Evolutionary conservation across 2,888 invertebrate genomes (phyloP).

Genomic region (Eristalis intricaria): DNA sequence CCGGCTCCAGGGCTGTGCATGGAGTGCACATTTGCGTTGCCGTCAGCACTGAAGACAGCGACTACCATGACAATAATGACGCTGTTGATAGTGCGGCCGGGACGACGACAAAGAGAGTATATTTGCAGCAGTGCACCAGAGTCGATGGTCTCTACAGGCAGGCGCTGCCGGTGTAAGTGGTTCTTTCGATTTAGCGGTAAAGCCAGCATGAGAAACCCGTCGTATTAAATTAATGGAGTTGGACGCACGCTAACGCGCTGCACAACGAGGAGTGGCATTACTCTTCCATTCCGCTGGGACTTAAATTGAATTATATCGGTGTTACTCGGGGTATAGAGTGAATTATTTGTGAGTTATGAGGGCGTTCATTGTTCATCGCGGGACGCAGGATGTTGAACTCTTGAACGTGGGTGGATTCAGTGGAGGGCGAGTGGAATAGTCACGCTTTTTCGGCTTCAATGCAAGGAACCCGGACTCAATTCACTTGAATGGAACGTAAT

Average conservation of each 20-base stretch:
- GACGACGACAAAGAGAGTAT: not conserved
- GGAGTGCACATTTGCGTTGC: not conserved
- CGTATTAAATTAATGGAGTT: slow-evolving; percentile 15
- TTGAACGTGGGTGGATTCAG: too few relatives aligned
- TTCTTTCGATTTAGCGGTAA: slow-evolving; percentile 23
- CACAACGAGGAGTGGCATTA: slow-evolving; percentile 19
- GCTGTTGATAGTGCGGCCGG: not conserved
- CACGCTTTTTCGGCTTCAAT: too few relatives aligned
- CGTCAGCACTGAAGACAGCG: slow-evolving; percentile 10
- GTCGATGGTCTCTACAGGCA: not conserved
- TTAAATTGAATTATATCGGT: slow-evolving; percentile 41
- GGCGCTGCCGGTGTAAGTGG: slow-evolving; percentile 11
- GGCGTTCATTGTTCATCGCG: too few relatives aligned
- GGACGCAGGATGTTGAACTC: too few relatives aligned
- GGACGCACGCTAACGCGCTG: slow-evolving; percentile 37
- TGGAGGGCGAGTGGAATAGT: too few relatives aligned
- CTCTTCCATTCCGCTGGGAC: not conserved
- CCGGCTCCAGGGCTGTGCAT: slow-evolving; percentile 2
- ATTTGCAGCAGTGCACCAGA: too few relatives aligned
- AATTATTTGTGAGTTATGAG: slow-evolving; percentile 26
- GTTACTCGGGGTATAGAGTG: slow-evolving; percentile 21
- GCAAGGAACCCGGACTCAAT: too few relatives aligned
- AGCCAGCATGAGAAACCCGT: slow-evolving; percentile 3
- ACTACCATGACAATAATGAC: not conserved
- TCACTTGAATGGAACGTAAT: too few relatives aligned